Evolutionary conservation across 2,888 invertebrate species (phyloP), one percentile per base, ranked within the genome.

Genomic region (Aporophyla lueneburgensis): DNA sequence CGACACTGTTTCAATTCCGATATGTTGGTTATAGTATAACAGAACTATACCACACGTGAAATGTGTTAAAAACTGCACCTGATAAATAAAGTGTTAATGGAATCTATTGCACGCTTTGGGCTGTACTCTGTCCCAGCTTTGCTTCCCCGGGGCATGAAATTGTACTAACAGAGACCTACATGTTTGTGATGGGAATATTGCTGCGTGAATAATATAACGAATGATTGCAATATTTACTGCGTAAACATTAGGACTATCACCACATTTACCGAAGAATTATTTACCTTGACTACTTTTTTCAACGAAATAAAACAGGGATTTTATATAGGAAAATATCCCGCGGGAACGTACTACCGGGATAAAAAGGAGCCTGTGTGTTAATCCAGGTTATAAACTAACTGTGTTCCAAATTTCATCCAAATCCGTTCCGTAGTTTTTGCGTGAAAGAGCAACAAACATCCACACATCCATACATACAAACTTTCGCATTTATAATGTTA

Each of bases 101-200:
- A 59, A 59, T 9, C 24, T 40, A 54, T 65, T 33, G 53, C 12
- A 21, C 66, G 66, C 80, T 67, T 14, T 62, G 2, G 66, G 74
- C 74, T 10, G 51, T 67, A 80, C 66, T 67, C 2, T 33, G 21
- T 19, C n/a, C 51, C 19, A 62, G 51, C 10, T 61, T 71, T 62
- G 56, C 10, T 46, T 33, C 66, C 78, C 61, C 4, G 21, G 54
- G 80, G 66, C 61, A 61, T 74, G 21, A 21, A 33, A 74, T 67
- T 67, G 54, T 62, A 62, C 51, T 14, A 51, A 80, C 66, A 46
- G 56, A 56, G 24, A 49, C 49, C n/a, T 49, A 66, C 70, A 51
- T 9, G 21, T 66, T 66, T 49, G 54, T 51, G 54, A 73, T 27
- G 51, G n/a, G n/a, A 62, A 49, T 74, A 66, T 51, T 51, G 16